Evolutionary conservation across 2,888 invertebrate species (phyloP), one percentile per base, ranked within the genome.

Genomic region (Keiferia lycopersicella): DNA sequence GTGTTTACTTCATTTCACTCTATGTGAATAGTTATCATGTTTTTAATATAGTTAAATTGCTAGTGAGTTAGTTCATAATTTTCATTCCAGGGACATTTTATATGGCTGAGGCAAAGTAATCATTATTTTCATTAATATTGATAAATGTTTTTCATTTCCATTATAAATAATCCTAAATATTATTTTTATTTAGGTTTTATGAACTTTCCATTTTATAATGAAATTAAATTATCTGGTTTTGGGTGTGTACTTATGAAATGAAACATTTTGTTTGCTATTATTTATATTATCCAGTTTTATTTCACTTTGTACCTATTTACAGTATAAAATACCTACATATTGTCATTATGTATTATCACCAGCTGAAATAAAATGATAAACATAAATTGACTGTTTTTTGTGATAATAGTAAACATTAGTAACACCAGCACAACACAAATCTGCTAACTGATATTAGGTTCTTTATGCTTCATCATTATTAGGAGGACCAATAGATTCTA

Each of bases 61-160:
- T 65, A 65, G 65, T 57, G 65, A 64, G 65, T 64, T 65, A 41
- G 63, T 66, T 66, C 45, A 68, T 74, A 72, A 73, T 76, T 34
- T 34, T 78, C 78, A 79, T 79, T 79, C 78, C 79, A 78, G 68
- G 72, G 65, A 69, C 64, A 68, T 66, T 68, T 69, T 69, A 70
- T 77, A 74, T 71, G 73, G 74, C 73, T 73, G 72, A 76, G 75
- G 75, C 69, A 75, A 73, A 77, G 75, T 71, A 71, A 77, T 73
- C 73, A 77, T 73, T n/a, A n/a, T n/a, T n/a, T n/a, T n/a, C 73
- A 64, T 63, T 61, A 58, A 62, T 62, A 64, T 60, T 61, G 53
- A 56, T 34, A 16, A 50, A 18, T 57, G 39, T 30, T 48, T 63
- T 64, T 62, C 50, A 57, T 63, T 58, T 66, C 63, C 14, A 53